A percentile compares a stretch with the other conserved stretches of the same genome.
These are phyloP conservation scores for Nasonia longicornis DNA, from an alignment of 1,140 invertebrate species.

Conservation along the genomic window DNA sequence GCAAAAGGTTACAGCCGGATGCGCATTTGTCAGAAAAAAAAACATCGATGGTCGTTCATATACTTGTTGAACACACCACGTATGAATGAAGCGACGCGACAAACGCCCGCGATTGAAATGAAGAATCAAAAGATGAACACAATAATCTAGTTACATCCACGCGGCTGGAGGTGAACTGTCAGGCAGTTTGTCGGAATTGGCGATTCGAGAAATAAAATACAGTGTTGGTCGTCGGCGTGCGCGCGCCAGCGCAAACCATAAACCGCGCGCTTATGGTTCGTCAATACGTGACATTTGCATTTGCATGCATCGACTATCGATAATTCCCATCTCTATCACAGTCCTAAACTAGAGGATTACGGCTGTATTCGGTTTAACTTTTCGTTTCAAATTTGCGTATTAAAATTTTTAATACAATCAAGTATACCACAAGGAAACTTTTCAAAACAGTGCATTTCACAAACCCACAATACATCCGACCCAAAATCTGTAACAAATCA, in stretches of 20 bases:
- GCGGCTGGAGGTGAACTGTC: neutral
- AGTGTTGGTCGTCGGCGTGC: too few relatives aligned
- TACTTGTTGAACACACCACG: too few relatives aligned
- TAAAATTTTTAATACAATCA: too few relatives aligned
- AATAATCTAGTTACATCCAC: neutral
- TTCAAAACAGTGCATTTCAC: neutral
- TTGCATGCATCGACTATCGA: neutral
- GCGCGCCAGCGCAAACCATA: neutral
- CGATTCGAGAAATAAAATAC: neutral
- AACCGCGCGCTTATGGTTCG: constrained; percentile 7
- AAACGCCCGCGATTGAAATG: too few relatives aligned
- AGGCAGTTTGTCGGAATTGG: neutral
- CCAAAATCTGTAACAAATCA: neutral
- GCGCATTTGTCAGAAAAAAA: too few relatives aligned
- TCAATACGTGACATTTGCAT: constrained; percentile 24
- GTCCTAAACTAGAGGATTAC: neutral
- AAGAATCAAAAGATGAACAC: neutral
- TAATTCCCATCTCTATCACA: neutral
- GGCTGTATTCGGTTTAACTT: neutral
- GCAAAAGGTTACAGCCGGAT: too few relatives aligned
- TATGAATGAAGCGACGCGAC: too few relatives aligned
- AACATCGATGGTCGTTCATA: too few relatives aligned
- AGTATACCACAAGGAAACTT: too few relatives aligned
- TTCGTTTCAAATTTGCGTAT: too few relatives aligned
- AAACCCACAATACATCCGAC: neutral